Percentiles rank a stretch among this genome's conserved stretches.
Evolutionary conservation across 2,113 vertebrate species (phyloP).

Genomic region (Argyrosomus japonicus): DNA sequence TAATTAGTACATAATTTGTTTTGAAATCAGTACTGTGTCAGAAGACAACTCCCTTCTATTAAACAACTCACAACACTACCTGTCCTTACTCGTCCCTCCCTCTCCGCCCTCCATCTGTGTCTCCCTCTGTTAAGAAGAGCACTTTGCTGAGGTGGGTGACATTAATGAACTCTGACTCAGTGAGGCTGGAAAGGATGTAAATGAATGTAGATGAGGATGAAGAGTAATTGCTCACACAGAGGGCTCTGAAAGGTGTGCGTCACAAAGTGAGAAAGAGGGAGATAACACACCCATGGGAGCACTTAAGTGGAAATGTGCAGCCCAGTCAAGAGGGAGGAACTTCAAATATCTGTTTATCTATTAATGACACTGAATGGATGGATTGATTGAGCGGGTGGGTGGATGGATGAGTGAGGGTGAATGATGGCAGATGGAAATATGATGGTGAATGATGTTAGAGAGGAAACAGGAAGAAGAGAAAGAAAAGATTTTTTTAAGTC

Average conservation of each 20-base stretch:
- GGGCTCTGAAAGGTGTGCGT: slow-evolving; percentile 43
- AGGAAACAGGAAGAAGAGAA: background rate
- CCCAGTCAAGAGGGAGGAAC: slow-evolving; percentile 43
- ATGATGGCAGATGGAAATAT: slow-evolving; percentile 45
- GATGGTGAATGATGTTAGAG: slow-evolving; percentile 21
- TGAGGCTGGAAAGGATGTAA: slow-evolving; percentile 49
- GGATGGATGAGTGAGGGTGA: slow-evolving; percentile 17
- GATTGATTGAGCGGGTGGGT: slow-evolving; percentile 21
- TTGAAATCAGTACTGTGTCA: background rate
- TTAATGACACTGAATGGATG: slow-evolving; percentile 45
- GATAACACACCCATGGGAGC: slow-evolving; percentile 7
- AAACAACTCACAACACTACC: slow-evolving; percentile 1
- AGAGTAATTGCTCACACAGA: slow-evolving; percentile 50
- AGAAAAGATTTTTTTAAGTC: background rate
- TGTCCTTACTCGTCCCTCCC: slow-evolving; percentile 9
- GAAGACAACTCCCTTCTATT: background rate
- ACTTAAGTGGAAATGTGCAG: slow-evolving; percentile 24
- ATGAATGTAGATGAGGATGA: slow-evolving; percentile 62
- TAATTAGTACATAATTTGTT: too few relatives aligned
- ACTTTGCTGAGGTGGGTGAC: slow-evolving; percentile 44
- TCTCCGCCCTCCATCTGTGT: slow-evolving; percentile 17
- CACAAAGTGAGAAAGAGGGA: background rate
- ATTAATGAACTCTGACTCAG: slow-evolving; percentile 68
- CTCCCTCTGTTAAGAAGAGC: slow-evolving; percentile 33
- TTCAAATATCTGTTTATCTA: slow-evolving; percentile 57